phyloP scores from a whole-genome alignment of 2,113 vertebrate genomes.

The Hydropotes inermis region DNA sequence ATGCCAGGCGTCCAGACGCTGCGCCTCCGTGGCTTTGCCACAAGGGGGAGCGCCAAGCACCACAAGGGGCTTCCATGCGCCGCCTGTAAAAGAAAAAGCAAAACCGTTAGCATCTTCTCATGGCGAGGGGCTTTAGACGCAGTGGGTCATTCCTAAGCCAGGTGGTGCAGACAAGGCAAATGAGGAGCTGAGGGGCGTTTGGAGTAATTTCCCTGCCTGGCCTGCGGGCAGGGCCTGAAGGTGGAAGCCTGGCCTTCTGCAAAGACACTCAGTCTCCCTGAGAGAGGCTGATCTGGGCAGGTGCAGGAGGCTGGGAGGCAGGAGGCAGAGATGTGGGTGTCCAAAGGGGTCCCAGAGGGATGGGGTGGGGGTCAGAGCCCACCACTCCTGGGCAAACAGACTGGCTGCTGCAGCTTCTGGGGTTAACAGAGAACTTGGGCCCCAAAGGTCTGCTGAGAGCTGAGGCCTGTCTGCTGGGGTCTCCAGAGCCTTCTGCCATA shows the following conservation, averaged over 20 bases:
- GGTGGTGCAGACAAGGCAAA: background rate
- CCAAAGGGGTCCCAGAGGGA: background rate
- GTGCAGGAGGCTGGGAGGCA: background rate
- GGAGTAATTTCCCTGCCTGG: background rate
- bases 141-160: accelerated
- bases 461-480: background rate
- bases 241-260: background rate
- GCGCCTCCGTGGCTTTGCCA: background rate
- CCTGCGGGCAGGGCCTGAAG: background rate
- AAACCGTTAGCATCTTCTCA: accelerated
- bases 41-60: constrained; percentile 7
- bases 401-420: background rate
- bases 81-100: background rate
- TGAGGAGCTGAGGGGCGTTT: background rate
- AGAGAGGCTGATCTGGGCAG: background rate
- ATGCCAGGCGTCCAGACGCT: background rate
- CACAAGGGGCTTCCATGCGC: background rate
- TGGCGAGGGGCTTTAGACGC: accelerated
- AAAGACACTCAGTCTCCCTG: background rate
- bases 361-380: background rate
- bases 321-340: background rate
- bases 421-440: accelerated
- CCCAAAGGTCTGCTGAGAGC: background rate
- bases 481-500: background rate
- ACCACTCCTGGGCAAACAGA: background rate